Base-by-base conservation (phyloP, 1,140 invertebrate species). In the Drosophila lacteicornis region DNA sequence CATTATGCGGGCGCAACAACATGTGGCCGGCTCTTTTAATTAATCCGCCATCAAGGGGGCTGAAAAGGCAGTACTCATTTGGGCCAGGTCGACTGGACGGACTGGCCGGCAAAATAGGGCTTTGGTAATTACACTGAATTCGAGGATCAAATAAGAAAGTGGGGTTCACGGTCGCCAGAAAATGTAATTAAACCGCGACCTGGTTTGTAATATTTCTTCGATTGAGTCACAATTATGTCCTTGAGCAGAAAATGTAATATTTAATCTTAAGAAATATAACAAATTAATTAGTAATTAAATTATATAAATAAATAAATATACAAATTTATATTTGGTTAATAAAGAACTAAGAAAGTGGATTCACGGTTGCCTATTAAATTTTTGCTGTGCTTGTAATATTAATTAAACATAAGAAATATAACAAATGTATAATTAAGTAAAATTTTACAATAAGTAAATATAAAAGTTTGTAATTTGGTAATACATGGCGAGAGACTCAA, bases 11-110 rank as follows among this genome's bases (percentile, higher is more conserved):
- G 12, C 27, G 19, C 46, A 62, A 50, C 68, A 73, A 73, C 71
- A 51, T 63, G 75, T 63, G 75, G 75, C 40, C 46, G 30, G 71
- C 11, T 36, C 53, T 63, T 79, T 78, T 79, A 79, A 79, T 79
- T 79, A 79, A 79, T 79, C 53, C 38, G n/a, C 17, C 50, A 62
- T 78, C 50, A 51, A 42, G 60, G 45, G 45, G 56, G 30, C 19
- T 13, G 13, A 19, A 36, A 61, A 33, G 46, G 30, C 46, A 61
- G 33, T 55, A n/a, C 17, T n/a, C 17, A 55, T 55, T 55, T 38
- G 38, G 66, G 68, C 33, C 53, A 40, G 25, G 17, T 43, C 45
- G 42, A 36, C 19, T 70, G 27, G 25, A 36, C 33, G 9, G 8
- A 11, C 33, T 11, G 33, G 13, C 22, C 17, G 51, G 51, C 17